These are phyloP conservation scores for Polyergus mexicanus DNA, from an alignment of 1,140 invertebrate genomes.

Conservation along the genomic window DNA sequence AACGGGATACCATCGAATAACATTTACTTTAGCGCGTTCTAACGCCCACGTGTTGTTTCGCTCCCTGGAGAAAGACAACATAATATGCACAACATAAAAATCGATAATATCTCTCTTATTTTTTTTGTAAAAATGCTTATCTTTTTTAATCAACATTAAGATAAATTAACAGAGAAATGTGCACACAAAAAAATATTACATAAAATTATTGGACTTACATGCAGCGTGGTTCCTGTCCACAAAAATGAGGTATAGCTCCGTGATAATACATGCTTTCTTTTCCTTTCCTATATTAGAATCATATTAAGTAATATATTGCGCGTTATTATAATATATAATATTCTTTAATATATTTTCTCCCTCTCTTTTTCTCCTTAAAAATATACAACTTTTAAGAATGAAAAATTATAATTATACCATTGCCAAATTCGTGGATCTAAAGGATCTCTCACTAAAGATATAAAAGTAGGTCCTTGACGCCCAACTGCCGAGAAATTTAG, in stretches of 20 bases:
- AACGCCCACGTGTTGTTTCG: constrained; percentile 89
- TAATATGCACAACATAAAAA: constrained; percentile 10
- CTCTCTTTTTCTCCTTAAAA: background rate
- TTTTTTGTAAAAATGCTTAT: constrained; percentile 22
- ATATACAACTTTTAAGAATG: constrained; percentile 10
- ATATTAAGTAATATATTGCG: background rate
- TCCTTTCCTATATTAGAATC: constrained; percentile 74
- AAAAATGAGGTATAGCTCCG: constrained; percentile 89
- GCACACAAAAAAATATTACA: background rate
- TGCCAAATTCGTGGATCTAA: constrained; percentile 83
- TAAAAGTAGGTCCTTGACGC: constrained; percentile 88
- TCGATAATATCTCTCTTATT: background rate
- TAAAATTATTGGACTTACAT: constrained; percentile 84
- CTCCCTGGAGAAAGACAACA: constrained; percentile 82
- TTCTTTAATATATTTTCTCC: background rate
- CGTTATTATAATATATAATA: background rate
- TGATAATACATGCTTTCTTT: constrained; percentile 72
- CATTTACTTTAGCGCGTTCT: constrained; percentile 88
- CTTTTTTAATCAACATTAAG: background rate
- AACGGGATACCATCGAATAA: constrained; percentile 89
- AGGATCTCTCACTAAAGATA: constrained; percentile 90
- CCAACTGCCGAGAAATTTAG: constrained; percentile 89
- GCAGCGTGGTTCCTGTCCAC: constrained; percentile 89
- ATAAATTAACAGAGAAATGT: background rate
- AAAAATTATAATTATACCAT: constrained; percentile 74